Evolutionary conservation across 2,888 invertebrate genomes (phyloP).

Genomic region (Mystacides longicornis): DNA sequence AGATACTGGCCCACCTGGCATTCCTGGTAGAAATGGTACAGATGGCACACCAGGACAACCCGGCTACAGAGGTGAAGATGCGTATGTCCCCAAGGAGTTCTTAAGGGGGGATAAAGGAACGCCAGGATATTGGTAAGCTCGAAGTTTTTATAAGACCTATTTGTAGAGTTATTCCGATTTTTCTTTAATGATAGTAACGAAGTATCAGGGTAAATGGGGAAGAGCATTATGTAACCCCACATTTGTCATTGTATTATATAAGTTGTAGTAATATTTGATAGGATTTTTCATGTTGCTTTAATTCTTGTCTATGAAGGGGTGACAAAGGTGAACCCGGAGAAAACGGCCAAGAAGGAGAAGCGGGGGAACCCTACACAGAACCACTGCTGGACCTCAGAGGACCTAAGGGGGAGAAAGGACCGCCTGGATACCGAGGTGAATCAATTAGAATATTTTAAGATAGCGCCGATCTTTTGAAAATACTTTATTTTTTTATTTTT

Average conservation of each 20-base stretch:
- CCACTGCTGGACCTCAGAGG: conserved; percentile 27
- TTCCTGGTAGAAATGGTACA: conserved; percentile 38
- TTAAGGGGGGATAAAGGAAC: conserved; percentile 32
- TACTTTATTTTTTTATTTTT: no score
- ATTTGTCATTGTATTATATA: background rate
- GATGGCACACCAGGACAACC: conserved; percentile 47
- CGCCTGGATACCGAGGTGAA: conserved; percentile 30
- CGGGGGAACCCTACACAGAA: conserved; percentile 11
- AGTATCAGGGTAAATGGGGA: no score
- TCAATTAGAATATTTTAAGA: no score
- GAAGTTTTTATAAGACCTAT: no score
- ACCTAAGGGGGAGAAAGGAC: conserved; percentile 28
- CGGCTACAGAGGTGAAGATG: conserved; percentile 46
- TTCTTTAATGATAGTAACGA: no score
- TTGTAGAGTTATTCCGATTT: no score
- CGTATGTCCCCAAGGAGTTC: conserved; percentile 34
- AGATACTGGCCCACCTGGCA: conserved; percentile 39
- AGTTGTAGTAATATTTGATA: background rate
- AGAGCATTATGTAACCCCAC: no score
- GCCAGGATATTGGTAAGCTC: conserved; percentile 33
- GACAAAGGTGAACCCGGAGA: conserved; percentile 17
- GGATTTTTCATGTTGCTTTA: background rate
- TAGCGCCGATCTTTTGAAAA: no score
- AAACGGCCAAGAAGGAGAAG: conserved; percentile 12
- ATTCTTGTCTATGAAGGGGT: conserved; percentile 13